Conservation (phyloP, 2,113 vertebrate species). For the Muscicapa adusta region DNA sequence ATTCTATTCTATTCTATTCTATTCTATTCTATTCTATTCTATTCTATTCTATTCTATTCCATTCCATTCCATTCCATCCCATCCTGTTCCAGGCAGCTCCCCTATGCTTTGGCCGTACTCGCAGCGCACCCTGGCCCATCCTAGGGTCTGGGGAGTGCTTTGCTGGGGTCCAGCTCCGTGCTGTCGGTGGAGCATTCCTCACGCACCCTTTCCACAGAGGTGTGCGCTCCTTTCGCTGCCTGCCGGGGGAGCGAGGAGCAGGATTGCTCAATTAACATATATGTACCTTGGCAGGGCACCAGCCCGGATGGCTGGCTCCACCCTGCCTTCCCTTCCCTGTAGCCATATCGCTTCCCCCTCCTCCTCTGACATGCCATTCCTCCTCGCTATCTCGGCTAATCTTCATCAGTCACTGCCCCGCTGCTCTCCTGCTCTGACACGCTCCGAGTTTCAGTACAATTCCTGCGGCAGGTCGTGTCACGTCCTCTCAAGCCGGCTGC, state of each 20-base stretch:
- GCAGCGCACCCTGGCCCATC: background rate
- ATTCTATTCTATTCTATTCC: background rate
- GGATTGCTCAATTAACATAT: constrained; percentile 64
- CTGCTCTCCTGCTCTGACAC: constrained; percentile 65
- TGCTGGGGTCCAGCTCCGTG: background rate
- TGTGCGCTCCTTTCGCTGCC: constrained; percentile 35
- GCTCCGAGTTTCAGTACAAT: constrained; percentile 67
- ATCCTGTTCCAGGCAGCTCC: background rate
- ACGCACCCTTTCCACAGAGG: background rate
- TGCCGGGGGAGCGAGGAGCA: constrained; percentile 38
- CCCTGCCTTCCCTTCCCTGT: constrained; percentile 51
- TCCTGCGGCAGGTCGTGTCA: constrained; percentile 68
- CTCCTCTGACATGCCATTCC: constrained; percentile 61
- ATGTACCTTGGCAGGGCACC: constrained; percentile 70
- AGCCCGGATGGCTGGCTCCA: constrained; percentile 45
- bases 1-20: background rate
- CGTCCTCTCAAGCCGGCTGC: constrained; percentile 55
- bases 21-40: background rate
- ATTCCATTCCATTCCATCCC: background rate
- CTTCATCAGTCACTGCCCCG: constrained; percentile 66
- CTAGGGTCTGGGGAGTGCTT: background rate
- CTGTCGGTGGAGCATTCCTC: background rate
- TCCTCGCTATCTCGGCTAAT: constrained; percentile 61
- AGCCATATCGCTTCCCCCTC: constrained; percentile 42
- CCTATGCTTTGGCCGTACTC: background rate